Percentiles rank a stretch among this genome's conserved stretches.
These are phyloP conservation scores for Fragum whitleyi DNA, from an alignment of 2,888 invertebrate genomes.

Conservation along the genomic window DNA sequence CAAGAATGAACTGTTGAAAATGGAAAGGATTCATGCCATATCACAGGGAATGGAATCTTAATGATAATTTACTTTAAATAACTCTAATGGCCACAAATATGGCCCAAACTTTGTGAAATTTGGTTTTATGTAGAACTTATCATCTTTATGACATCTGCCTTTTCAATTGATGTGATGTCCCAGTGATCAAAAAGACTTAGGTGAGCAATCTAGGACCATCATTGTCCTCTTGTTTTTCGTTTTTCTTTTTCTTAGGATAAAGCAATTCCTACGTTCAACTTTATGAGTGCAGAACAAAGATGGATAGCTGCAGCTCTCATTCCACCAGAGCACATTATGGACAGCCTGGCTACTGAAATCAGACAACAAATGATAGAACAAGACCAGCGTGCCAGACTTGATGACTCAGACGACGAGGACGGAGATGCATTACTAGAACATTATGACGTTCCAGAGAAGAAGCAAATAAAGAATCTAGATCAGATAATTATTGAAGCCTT, in stretches of 20 bases:
- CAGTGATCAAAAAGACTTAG: too few relatives aligned
- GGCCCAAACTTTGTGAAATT: too few relatives aligned
- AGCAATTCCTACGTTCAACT: slow-evolving; percentile 96
- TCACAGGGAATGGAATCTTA: too few relatives aligned
- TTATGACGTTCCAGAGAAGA: neutral
- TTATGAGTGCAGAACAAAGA: slow-evolving; percentile 92
- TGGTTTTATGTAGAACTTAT: too few relatives aligned
- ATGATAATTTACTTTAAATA: too few relatives aligned
- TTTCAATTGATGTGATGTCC: too few relatives aligned
- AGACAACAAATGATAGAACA: neutral
- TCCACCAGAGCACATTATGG: slow-evolving; percentile 84
- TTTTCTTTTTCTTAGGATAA: slow-evolving; percentile 89
- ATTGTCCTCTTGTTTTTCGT: too few relatives aligned
- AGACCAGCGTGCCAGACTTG: neutral
- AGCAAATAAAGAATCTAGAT: neutral
- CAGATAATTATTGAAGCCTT: neutral
- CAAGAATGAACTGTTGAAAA: too few relatives aligned
- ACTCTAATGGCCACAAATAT: too few relatives aligned
- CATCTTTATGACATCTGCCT: too few relatives aligned
- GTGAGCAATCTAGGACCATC: too few relatives aligned
- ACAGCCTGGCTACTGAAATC: slow-evolving; percentile 2
- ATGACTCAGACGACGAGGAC: neutral
- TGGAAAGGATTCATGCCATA: too few relatives aligned
- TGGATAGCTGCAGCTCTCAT: slow-evolving; percentile 88
- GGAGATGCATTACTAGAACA: neutral